These are phyloP conservation scores for Tarsius wallacei DNA, from an alignment of 2,797 vertebrate species.

Conservation along the genomic window DNA sequence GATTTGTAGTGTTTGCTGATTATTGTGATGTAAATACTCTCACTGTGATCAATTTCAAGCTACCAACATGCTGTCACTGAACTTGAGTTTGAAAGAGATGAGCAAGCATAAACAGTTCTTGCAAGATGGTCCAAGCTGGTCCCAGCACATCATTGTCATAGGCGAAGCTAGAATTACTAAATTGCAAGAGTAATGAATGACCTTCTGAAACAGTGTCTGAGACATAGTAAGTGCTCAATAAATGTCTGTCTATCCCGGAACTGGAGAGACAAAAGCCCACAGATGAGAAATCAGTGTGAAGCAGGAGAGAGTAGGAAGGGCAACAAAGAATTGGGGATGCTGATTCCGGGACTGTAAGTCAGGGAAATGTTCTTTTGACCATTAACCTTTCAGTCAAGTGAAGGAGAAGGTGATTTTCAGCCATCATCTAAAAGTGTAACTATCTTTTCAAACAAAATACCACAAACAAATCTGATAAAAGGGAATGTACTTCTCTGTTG, in stretches of 20 bases:
- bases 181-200: neutral
- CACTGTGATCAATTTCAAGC: neutral
- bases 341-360: neutral
- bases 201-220: slow-evolving; percentile 7
- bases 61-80: neutral
- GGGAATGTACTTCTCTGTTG: neutral
- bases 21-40: neutral
- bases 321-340: neutral
- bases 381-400: neutral
- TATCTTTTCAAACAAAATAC: slow-evolving; percentile 60
- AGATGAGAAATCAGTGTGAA: neutral
- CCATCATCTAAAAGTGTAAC: neutral
- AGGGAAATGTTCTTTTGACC: neutral
- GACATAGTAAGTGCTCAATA: slow-evolving; percentile 30
- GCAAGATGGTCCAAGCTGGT: neutral
- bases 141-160: neutral
- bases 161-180: neutral
- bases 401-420: neutral
- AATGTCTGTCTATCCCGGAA: slow-evolving; percentile 14
- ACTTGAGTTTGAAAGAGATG: neutral
- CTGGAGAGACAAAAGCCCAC: neutral
- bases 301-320: neutral
- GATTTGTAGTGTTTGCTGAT: neutral
- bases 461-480: neutral
- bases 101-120: neutral